Percentiles rank a stretch among this genome's conserved stretches.
Conservation (phyloP, 2,113 vertebrate genomes). For the Lasiurus borealis region DNA sequence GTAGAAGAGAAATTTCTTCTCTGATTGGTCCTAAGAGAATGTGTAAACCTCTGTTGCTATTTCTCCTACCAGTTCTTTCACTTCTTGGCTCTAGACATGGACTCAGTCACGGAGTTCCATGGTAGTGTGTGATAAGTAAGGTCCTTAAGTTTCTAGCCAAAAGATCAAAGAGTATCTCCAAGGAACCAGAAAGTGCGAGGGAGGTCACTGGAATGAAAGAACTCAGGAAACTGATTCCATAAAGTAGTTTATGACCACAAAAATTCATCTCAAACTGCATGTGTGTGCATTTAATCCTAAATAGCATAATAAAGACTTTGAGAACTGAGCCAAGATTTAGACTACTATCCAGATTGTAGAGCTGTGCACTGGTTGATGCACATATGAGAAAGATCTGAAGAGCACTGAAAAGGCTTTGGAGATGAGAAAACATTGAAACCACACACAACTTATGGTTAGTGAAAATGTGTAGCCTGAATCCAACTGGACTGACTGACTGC, state of each 20-base stretch:
- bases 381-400: not conserved
- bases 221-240: not conserved
- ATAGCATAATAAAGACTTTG: not conserved
- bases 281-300: not conserved
- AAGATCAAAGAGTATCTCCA: not conserved
- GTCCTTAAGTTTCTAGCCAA: not conserved
- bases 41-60: not conserved
- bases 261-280: not conserved
- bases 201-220: not conserved
- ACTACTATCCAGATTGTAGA: not conserved
- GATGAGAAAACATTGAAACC: not conserved
- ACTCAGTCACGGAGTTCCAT: rapidly evolving
- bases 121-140: not conserved
- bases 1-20: not conserved
- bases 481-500: not conserved
- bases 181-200: not conserved
- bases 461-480: not conserved
- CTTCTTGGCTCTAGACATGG: not conserved
- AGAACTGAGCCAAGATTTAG: not conserved
- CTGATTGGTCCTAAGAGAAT: not conserved
- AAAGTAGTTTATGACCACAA: not conserved
- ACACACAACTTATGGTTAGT: not conserved
- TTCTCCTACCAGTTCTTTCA: not conserved
- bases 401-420: not conserved
- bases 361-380: not conserved